These are phyloP conservation scores for Polypedilum pembai DNA, from an alignment of 1,140 invertebrate genomes.

Conservation along the genomic window DNA sequence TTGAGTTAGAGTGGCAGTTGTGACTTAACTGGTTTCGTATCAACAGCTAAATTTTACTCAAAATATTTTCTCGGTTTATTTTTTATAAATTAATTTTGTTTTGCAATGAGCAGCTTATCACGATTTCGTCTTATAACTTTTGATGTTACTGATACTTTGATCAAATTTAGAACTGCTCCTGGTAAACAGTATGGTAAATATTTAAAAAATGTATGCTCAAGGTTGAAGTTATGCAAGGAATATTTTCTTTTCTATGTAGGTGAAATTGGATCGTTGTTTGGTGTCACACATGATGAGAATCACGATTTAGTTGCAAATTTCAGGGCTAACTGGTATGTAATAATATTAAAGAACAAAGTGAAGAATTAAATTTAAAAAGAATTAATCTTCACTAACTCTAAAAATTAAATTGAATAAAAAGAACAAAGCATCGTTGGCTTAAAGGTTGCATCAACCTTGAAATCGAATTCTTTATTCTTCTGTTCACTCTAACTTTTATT, in stretches of 20 bases:
- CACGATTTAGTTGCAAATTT: slow-evolving; percentile 48
- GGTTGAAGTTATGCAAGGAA: no score
- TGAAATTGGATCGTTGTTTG: slow-evolving; percentile 58
- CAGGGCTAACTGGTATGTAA: background rate
- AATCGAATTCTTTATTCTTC: background rate
- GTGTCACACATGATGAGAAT: slow-evolving; percentile 51
- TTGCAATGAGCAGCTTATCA: slow-evolving; percentile 17
- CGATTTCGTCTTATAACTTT: slow-evolving; percentile 67
- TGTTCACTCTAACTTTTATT: background rate
- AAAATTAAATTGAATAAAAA: no score
- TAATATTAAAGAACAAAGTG: background rate
- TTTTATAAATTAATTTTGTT: no score
- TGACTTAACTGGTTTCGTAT: background rate
- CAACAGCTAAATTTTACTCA: background rate
- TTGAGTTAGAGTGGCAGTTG: background rate
- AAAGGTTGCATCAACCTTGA: no score
- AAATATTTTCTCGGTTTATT: background rate
- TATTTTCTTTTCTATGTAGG: slow-evolving; percentile 32
- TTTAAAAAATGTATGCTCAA: background rate
- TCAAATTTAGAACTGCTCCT: slow-evolving; percentile 61
- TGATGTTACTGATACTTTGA: slow-evolving; percentile 77
- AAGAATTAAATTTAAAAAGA: background rate
- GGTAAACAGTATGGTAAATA: slow-evolving; percentile 57
- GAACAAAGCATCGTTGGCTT: no score
- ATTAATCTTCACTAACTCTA: no score